These are phyloP conservation scores for Pterophyllum scalare DNA, from an alignment of 2,113 vertebrate species.

Conservation along the genomic window DNA sequence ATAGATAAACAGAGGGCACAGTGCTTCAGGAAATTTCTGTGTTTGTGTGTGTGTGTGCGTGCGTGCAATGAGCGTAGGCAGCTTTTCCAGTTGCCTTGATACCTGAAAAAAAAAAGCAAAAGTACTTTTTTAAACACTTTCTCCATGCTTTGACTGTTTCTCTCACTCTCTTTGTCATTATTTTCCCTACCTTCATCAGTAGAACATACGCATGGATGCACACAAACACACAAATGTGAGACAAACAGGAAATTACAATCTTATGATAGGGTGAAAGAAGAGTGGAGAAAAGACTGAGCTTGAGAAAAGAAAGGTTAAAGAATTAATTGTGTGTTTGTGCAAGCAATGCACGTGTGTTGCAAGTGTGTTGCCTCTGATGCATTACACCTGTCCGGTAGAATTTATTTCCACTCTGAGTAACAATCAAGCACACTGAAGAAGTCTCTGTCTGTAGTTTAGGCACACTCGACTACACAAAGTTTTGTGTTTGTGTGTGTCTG, in stretches of 20 bases:
- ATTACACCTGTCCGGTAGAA: constrained; percentile 28
- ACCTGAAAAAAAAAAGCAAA: constrained; percentile 16
- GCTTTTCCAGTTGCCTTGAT: constrained; percentile 4
- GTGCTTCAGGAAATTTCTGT: constrained; percentile 35
- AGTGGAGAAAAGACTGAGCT: not conserved
- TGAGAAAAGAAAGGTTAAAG: not conserved
- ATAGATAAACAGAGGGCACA: constrained; percentile 67
- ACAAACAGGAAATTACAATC: constrained; percentile 55
- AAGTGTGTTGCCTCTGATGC: not conserved
- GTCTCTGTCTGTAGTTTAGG: constrained; percentile 5
- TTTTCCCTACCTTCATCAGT: not conserved
- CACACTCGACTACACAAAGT: not conserved
- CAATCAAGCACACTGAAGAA: constrained; percentile 8
- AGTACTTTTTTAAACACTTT: not conserved
- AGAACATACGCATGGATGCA: not conserved
- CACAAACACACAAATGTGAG: constrained; percentile 29
- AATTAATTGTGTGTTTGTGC: not conserved
- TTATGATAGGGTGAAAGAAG: not conserved
- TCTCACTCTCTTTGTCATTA: constrained; percentile 1
- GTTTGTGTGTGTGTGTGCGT: not conserved
- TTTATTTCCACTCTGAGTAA: constrained; percentile 13
- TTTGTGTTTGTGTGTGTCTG: not conserved
- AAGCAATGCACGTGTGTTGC: not conserved
- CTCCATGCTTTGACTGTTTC: not conserved
- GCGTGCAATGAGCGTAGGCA: not conserved